Conservation (phyloP, 2,888 invertebrate species). For the Nomada fucata region DNA sequence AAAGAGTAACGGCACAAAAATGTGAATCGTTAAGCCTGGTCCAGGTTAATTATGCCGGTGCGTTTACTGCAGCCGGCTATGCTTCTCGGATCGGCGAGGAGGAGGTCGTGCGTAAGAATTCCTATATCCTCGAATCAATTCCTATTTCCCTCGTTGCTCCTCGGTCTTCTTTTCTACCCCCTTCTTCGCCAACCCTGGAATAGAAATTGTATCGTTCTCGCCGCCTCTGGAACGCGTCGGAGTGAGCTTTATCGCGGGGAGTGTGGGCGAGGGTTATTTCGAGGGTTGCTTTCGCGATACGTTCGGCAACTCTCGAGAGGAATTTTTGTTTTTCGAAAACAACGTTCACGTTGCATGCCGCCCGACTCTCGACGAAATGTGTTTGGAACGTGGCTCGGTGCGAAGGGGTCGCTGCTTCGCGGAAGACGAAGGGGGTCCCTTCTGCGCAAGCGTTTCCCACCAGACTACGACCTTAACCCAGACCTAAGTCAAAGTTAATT, state of each 20-base stretch:
- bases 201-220: conserved; percentile 6
- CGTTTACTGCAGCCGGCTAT: conserved; percentile 77
- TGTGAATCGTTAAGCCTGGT: conserved; percentile 35
- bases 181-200: neutral
- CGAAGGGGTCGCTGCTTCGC: neutral
- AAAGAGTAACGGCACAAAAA: too few relatives aligned
- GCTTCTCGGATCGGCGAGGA: conserved; percentile 53
- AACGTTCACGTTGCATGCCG: too few relatives aligned
- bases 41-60: conserved; percentile 79
- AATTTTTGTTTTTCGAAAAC: neutral
- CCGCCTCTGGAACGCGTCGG: conserved; percentile 23
- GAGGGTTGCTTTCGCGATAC: too few relatives aligned
- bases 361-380: neutral
- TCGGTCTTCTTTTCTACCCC: conserved; percentile 46
- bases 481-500: conserved; percentile 55
- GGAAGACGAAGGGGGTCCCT: neutral
- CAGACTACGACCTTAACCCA: conserved; percentile 49
- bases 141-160: conserved; percentile 59
- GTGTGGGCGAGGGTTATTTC: neutral
- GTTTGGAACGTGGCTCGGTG: neutral
- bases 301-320: neutral
- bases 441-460: conserved; percentile 29
- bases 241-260: neutral
- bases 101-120: conserved; percentile 70
- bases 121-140: neutral